Conservation (phyloP, 2,113 vertebrate species). For the Cyanocitta stelleri region DNA sequence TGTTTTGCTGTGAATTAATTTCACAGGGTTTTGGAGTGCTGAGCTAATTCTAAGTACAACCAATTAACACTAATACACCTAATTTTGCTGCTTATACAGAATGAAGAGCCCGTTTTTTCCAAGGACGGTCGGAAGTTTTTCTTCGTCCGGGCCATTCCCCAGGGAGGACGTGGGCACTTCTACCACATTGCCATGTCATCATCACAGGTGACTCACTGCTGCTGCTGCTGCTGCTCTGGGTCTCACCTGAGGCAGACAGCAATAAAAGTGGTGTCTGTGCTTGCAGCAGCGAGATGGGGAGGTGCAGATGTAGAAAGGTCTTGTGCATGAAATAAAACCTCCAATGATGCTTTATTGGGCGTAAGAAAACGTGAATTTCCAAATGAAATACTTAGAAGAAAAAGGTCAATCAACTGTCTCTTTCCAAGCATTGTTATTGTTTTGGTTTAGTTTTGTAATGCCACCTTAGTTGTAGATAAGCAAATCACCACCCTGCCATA, state of each 20-base stretch:
- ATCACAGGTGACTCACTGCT: conserved; percentile 76
- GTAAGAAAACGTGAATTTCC: not conserved
- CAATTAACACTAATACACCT: not conserved
- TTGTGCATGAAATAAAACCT: not conserved
- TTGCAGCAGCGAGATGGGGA: rapidly evolving
- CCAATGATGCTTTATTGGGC: not conserved
- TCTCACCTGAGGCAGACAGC: not conserved
- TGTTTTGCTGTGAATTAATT: not conserved
- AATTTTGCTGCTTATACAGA: conserved; percentile 62
- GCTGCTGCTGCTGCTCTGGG: not conserved
- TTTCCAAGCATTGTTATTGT: not conserved
- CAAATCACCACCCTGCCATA: not conserved
- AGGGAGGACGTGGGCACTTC: conserved; percentile 90
- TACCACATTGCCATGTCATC: conserved; percentile 92
- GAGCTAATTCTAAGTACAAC: not conserved
- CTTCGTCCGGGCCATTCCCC: conserved; percentile 89
- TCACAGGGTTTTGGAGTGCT: not conserved
- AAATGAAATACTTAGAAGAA: not conserved
- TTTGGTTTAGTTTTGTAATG: not conserved
- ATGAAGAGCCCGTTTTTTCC: conserved; percentile 90
- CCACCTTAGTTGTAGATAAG: not conserved
- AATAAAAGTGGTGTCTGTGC: not conserved
- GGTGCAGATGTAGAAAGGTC: not conserved
- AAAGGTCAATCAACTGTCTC: not conserved
- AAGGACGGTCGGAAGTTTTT: conserved; percentile 89